Conservation (phyloP, 35 echinoderm and acorn worm genomes). For the Patiria miniata region DNA sequence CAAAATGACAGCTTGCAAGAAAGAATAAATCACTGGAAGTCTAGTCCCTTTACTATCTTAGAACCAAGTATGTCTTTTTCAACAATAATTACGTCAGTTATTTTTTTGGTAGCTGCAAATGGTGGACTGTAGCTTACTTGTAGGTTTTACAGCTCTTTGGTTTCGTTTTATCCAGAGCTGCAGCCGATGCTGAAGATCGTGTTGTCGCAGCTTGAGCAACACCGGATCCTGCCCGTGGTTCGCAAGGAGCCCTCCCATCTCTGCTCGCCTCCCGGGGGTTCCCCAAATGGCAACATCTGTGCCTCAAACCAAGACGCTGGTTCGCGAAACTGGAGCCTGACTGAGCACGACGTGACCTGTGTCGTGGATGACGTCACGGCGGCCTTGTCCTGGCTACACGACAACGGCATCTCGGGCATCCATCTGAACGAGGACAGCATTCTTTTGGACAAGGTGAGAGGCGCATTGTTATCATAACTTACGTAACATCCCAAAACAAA, state of each 20-base stretch:
- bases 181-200: neutral
- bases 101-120: no score
- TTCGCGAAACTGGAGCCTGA: neutral
- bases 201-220: neutral
- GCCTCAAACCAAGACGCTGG: no score
- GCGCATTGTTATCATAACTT: no score
- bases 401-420: neutral
- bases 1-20: no score
- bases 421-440: slow-evolving; percentile 1
- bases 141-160: no score
- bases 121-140: no score
- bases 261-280: neutral
- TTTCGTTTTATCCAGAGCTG: neutral
- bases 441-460: neutral
- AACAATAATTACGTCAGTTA: no score
- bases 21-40: no score
- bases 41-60: no score
- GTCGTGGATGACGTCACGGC: neutral
- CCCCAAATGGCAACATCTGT: neutral
- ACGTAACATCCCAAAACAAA: no score
- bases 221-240: neutral
- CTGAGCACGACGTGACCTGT: neutral
- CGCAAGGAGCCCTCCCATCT: neutral
- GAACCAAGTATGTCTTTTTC: no score
- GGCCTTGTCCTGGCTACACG: neutral